Evolutionary conservation across 1,140 invertebrate genomes (phyloP), one percentile per base, ranked within the genome.

Genomic region (Drosophila varians): DNA sequence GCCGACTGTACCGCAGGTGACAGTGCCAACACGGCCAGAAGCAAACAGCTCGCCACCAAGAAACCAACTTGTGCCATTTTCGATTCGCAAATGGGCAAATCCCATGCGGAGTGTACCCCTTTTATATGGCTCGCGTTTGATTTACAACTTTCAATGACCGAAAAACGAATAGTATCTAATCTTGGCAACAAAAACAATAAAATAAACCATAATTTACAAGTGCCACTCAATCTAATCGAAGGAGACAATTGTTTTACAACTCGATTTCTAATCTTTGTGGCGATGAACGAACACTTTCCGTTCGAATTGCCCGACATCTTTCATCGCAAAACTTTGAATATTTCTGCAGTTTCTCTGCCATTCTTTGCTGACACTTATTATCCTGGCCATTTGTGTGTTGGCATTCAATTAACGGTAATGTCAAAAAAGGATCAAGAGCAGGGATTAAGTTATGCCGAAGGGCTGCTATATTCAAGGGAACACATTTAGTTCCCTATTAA

Each of bases 1-100:
- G 79, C 75, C 6, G 79, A 69, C 45, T 52, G 62, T 18, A 48
- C 68, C 7, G 48, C 46, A 4, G 12, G 36, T 14, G 12, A 12
- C 28, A 55, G 7, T 11, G 25, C 19, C 26, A 56, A 18, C 9
- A 7, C 14, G 31, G 14, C 3, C 16, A 42, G 1, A 19, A 31
- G 47, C 60, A 5, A 58, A 9, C 8, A 49, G 18, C 14, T 42
- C 16, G 25, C 14, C 2, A 1, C 25, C 16, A 19, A 8, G 19
- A 42, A 12, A 9, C 38, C 38, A 14, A 60, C 16, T 26, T 4
- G 14, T 19, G 21, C 12, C 6, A 21, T 7, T 26, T 12, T 19
- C 46, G 64, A 53, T 43, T 66, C 64, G 7, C 19, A 34, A 66
- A 66, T 66, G 46, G 62, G 36, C 47, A 42, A 51, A 4, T 21